These are phyloP conservation scores for Hirtodrosophila cameraria DNA, from an alignment of 2,888 invertebrate species.

Conservation along the genomic window DNA sequence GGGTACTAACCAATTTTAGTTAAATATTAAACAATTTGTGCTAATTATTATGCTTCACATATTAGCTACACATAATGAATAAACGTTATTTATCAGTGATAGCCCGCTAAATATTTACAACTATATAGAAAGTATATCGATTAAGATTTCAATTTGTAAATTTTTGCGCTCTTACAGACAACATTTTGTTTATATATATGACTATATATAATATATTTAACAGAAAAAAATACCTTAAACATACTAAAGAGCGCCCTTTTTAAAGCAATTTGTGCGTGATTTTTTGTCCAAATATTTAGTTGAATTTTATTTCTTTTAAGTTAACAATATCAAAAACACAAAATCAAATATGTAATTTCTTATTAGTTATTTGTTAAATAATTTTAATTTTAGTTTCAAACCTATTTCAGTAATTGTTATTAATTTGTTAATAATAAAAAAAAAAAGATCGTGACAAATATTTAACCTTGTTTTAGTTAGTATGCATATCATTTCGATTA, in stretches of 20 bases:
- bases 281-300: slow-evolving; percentile 74
- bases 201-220: slow-evolving; percentile 24
- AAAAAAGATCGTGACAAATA: slow-evolving; percentile 40
- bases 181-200: slow-evolving; percentile 44
- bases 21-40: slow-evolving; percentile 28
- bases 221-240: slow-evolving; percentile 45
- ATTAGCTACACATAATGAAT: slow-evolving; percentile 37
- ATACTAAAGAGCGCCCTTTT: slow-evolving; percentile 57
- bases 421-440: slow-evolving; percentile 64
- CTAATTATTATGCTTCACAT: slow-evolving; percentile 51
- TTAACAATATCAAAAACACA: slow-evolving; percentile 24
- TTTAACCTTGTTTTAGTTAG: slow-evolving; percentile 5
- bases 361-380: slow-evolving; percentile 74
- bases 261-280: slow-evolving; percentile 64
- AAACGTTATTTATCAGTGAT: slow-evolving; percentile 71
- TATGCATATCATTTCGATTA: neutral
- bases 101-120: slow-evolving; percentile 57
- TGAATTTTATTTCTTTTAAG: slow-evolving; percentile 48
- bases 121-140: slow-evolving; percentile 32
- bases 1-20: slow-evolving; percentile 26
- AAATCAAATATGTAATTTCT: slow-evolving; percentile 34
- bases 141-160: slow-evolving; percentile 64
- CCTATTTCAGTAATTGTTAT: slow-evolving; percentile 57
- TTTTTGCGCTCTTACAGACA: slow-evolving; percentile 54
- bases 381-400: slow-evolving; percentile 72